A percentile compares a stretch with the other conserved stretches of the same genome.
These are phyloP conservation scores for Scaptomyza caliginosa DNA, from an alignment of 2,888 invertebrate genomes.

Conservation along the genomic window DNA sequence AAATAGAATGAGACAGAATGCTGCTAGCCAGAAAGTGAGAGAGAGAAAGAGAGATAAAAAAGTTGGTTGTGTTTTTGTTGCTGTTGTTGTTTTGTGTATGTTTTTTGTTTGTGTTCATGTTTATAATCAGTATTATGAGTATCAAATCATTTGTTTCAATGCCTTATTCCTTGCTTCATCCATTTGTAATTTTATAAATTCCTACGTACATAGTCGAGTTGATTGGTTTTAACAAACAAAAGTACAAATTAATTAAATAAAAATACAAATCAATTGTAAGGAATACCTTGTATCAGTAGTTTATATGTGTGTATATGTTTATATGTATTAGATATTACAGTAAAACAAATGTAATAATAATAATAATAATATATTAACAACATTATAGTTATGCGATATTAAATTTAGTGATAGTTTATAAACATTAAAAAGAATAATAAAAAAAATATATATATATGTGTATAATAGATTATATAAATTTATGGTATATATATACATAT, in stretches of 20 bases:
- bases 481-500: slow-evolving; percentile 7
- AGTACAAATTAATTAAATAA: slow-evolving; percentile 29
- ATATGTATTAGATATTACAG: slow-evolving; percentile 60
- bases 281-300: slow-evolving; percentile 44
- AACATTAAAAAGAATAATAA: slow-evolving; percentile 46
- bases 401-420: slow-evolving; percentile 49
- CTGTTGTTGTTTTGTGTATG: slow-evolving; percentile 28
- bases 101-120: slow-evolving; percentile 47
- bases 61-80: slow-evolving; percentile 17
- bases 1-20: slow-evolving; percentile 43
- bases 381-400: slow-evolving; percentile 62
- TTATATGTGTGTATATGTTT: slow-evolving; percentile 22
- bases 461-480: slow-evolving; percentile 34
- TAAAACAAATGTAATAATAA: slow-evolving; percentile 54
- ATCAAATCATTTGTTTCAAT: slow-evolving; percentile 40
- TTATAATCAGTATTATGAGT: slow-evolving; percentile 47
- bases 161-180: neutral
- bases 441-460: slow-evolving; percentile 29
- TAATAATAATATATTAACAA: slow-evolving; percentile 78
- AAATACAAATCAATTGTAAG: slow-evolving; percentile 4
- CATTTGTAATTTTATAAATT: slow-evolving; percentile 42
- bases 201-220: slow-evolving; percentile 39
- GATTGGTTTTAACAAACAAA: slow-evolving; percentile 46
- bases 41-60: slow-evolving; percentile 33
- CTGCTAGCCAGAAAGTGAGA: slow-evolving; percentile 24